Conservation (phyloP, 2,113 vertebrate species). For the Zingel zingel region DNA sequence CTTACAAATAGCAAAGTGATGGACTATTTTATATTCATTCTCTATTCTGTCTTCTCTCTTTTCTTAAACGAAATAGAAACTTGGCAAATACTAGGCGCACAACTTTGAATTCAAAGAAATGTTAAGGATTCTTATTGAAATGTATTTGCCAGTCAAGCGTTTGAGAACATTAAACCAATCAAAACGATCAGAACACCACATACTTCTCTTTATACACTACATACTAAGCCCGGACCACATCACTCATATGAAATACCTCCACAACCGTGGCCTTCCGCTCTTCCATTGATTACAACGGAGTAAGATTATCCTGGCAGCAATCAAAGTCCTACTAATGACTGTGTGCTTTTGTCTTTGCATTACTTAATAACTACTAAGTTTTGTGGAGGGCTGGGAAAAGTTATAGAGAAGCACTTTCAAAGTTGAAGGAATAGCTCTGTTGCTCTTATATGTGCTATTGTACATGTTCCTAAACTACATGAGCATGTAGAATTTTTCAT, state of each 20-base stretch:
- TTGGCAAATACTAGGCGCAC: background rate
- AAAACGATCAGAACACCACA: slow-evolving; percentile 37
- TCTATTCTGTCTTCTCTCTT: background rate
- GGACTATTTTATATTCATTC: background rate
- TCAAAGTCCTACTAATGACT: slow-evolving; percentile 35
- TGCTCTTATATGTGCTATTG: background rate
- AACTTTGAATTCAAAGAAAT: slow-evolving; percentile 1
- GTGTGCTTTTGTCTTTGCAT: slow-evolving; percentile 10
- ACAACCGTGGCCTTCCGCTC: slow-evolving; percentile 58
- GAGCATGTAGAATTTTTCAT: slow-evolving; percentile 18
- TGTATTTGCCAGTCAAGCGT: background rate
- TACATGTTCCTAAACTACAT: background rate
- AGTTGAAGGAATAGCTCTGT: slow-evolving; percentile 4
- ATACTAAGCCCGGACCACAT: slow-evolving; percentile 46
- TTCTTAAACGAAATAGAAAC: background rate
- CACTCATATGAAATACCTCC: slow-evolving; percentile 61
- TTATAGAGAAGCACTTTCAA: background rate
- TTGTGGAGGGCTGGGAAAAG: background rate
- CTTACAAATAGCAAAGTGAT: background rate
- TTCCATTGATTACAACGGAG: slow-evolving; percentile 38
- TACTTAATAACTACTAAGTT: slow-evolving; percentile 31
- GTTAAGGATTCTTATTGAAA: background rate
- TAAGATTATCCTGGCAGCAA: slow-evolving; percentile 44
- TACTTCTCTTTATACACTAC: slow-evolving; percentile 32
- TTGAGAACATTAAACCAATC: background rate